Percentiles rank a stretch among this genome's conserved stretches.
Conservation (phyloP, 2,113 vertebrate genomes). For the Tichodroma muraria region DNA sequence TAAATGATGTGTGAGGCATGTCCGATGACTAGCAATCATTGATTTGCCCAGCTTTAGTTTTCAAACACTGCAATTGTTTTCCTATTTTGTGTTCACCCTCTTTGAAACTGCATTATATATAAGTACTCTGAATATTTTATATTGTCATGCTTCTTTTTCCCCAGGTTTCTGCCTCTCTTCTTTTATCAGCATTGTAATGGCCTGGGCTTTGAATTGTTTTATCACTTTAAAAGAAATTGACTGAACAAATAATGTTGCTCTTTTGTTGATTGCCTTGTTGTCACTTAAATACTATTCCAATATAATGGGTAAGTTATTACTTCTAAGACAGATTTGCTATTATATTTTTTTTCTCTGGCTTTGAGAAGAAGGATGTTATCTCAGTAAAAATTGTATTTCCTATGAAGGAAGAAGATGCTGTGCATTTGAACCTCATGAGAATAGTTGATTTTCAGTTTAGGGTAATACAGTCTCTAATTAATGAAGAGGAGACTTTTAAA, state of each 20-base stretch:
- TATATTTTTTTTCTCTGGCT: neutral
- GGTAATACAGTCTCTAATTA: neutral
- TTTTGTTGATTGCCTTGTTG: conserved; percentile 33
- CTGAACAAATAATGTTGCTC: conserved; percentile 44
- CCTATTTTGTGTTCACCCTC: conserved; percentile 21
- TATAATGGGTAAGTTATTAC: conserved; percentile 12
- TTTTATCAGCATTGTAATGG: conserved; percentile 22
- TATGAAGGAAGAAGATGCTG: neutral
- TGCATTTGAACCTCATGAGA: neutral
- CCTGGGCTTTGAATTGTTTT: conserved; percentile 33
- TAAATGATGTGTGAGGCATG: conserved; percentile 35
- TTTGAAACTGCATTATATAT: conserved; percentile 27
- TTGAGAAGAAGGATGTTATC: neutral
- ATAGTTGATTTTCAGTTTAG: neutral
- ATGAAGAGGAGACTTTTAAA: neutral
- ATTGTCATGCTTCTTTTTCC: neutral
- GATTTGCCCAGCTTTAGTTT: conserved; percentile 29
- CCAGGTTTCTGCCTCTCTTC: neutral
- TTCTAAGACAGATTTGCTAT: neutral
- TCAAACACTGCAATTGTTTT: conserved; percentile 45
- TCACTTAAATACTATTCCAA: conserved; percentile 14
- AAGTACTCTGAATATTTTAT: conserved; percentile 45
- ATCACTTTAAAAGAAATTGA: conserved; percentile 24
- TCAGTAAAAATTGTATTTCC: neutral
- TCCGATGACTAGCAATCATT: conserved; percentile 28